Conservation (phyloP, 2,797 vertebrate genomes). For the Eospalax fontanierii region DNA sequence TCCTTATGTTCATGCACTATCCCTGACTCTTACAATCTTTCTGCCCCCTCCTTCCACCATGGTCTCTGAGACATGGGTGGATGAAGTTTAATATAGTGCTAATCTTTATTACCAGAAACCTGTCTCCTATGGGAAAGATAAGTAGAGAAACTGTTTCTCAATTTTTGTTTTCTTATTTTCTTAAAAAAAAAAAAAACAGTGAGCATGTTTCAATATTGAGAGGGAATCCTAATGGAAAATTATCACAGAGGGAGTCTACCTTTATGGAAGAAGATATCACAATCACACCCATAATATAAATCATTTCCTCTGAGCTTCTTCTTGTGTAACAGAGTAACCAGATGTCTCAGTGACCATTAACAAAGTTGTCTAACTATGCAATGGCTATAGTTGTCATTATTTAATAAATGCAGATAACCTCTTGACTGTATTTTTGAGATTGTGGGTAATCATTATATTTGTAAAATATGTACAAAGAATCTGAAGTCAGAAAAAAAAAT, state of each 20-base stretch:
- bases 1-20: too few species aligned
- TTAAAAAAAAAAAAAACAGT: conserved; percentile 43
- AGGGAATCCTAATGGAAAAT: background rate
- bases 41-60: too few species aligned
- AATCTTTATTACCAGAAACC: conserved; percentile 16
- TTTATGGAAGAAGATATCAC: background rate
- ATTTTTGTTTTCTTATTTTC: conserved; percentile 19
- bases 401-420: background rate
- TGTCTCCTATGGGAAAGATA: conserved; percentile 18
- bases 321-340: background rate
- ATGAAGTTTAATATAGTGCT: too few species aligned
- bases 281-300: background rate
- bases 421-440: background rate
- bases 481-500: conserved; percentile 60
- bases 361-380: conserved; percentile 42
- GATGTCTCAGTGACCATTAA: background rate
- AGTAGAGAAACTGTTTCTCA: background rate
- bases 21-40: too few species aligned
- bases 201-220: background rate
- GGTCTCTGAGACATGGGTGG: too few species aligned
- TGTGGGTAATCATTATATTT: background rate
- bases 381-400: background rate
- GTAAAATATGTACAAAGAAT: conserved; percentile 4
- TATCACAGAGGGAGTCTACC: background rate
- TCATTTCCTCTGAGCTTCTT: background rate